A percentile compares a stretch with the other conserved stretches of the same genome.
These are phyloP conservation scores for Tachystola acroxantha DNA, from an alignment of 2,888 invertebrate genomes.

Conservation along the genomic window DNA sequence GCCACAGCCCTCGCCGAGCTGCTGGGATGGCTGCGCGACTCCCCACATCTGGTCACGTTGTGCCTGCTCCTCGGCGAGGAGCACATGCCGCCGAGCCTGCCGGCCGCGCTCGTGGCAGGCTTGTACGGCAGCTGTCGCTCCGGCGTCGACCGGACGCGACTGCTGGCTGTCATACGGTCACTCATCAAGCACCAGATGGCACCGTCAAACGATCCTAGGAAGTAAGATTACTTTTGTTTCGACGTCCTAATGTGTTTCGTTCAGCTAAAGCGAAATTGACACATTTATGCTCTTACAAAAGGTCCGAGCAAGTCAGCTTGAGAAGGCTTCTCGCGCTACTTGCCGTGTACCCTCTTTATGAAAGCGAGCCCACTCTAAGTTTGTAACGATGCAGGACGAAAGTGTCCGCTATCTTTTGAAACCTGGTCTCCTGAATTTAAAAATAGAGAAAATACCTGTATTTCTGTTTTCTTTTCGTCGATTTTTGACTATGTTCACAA, in stretches of 20 bases:
- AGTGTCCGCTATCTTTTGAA: too few species aligned
- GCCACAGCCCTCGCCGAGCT: conserved; percentile 62
- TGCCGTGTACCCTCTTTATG: too few species aligned
- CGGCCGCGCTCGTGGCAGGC: conserved; percentile 55
- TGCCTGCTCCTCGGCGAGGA: conserved; percentile 67
- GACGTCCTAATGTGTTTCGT: background rate
- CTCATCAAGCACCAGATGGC: conserved; percentile 66
- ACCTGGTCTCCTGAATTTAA: too few species aligned
- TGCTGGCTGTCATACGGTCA: conserved; percentile 56
- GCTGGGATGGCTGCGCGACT: conserved; percentile 67
- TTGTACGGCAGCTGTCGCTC: conserved; percentile 63
- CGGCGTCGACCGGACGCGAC: conserved; percentile 45
- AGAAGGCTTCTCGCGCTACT: too few species aligned
- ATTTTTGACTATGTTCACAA: too few species aligned
- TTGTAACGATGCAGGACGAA: too few species aligned
- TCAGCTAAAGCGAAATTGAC: background rate
- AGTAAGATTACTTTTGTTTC: conserved; percentile 43
- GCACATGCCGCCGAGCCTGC: conserved; percentile 53
- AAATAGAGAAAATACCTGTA: too few species aligned
- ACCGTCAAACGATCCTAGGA: conserved; percentile 56
- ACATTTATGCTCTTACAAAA: too few species aligned
- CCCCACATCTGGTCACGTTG: conserved; percentile 63
- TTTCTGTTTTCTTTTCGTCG: too few species aligned
- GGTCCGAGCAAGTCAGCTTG: too few species aligned
- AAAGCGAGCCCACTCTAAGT: too few species aligned